Conservation (phyloP, 2,888 invertebrate genomes). For the Melitaea athalia region DNA sequence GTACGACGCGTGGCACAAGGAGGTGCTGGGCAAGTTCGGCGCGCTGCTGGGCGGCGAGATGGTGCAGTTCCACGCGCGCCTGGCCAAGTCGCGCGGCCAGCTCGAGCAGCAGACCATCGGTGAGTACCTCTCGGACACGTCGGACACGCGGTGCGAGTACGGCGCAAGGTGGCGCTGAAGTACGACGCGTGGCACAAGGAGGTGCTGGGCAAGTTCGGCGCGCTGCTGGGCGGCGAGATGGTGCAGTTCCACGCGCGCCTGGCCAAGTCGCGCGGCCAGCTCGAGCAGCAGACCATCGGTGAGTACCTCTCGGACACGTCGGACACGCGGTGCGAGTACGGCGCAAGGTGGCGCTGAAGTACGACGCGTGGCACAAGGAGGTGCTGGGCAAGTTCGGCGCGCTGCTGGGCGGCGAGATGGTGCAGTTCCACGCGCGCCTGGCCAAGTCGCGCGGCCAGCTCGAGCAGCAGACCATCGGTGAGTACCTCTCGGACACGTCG, state of each 20-base stretch:
- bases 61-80: constrained; percentile 95
- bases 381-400: constrained; percentile 98
- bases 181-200: constrained; percentile 99
- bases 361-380: constrained; percentile 99
- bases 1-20: constrained; percentile 99
- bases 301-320: too few relatives aligned
- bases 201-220: constrained; percentile 97
- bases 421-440: constrained; percentile 94
- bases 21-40: constrained; percentile 98
- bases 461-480: constrained; percentile 96
- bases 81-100: constrained; percentile 96
- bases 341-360: constrained; percentile 99
- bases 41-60: constrained; percentile 96
- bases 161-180: constrained; percentile 99
- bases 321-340: constrained; percentile 97
- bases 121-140: too few relatives aligned
- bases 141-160: constrained; percentile 97
- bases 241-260: constrained; percentile 95
- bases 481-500: too few relatives aligned
- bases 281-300: constrained; percentile 97
- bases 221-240: constrained; percentile 97
- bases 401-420: constrained; percentile 97
- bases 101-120: constrained; percentile 97
- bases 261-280: constrained; percentile 95
- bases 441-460: constrained; percentile 97